Conservation (phyloP, 2,888 invertebrate species). For the Bellardia pandia region DNA sequence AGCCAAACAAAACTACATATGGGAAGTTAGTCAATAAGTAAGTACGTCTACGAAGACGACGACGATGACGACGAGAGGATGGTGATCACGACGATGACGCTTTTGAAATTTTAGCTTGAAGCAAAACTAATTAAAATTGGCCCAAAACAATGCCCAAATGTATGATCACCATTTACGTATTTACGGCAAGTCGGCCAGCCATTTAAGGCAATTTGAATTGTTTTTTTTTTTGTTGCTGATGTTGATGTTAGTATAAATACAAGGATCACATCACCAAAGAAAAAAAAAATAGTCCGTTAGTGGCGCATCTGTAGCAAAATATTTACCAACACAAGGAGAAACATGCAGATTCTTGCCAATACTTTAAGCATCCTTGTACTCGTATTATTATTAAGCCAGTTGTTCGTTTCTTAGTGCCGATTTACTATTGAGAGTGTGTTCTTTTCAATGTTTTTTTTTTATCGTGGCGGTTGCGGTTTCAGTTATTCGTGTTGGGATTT, state of each 20-base stretch:
- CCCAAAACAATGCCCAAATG: slow-evolving; percentile 79
- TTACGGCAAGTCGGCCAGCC: slow-evolving; percentile 19
- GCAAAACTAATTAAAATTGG: slow-evolving; percentile 83
- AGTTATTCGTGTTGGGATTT: slow-evolving; percentile 45
- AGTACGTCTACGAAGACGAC: slow-evolving; percentile 15
- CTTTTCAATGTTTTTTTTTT: slow-evolving; percentile 6
- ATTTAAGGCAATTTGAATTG: slow-evolving; percentile 58
- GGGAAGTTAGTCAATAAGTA: slow-evolving; percentile 33
- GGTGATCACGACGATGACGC: slow-evolving; percentile 61
- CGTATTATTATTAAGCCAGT: slow-evolving; percentile 56
- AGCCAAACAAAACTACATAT: slow-evolving; percentile 28
- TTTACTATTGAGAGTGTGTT: slow-evolving; percentile 42
- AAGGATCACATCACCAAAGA: slow-evolving; percentile 40
- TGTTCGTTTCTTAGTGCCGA: slow-evolving; percentile 44
- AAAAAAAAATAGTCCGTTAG: slow-evolving; percentile 55
- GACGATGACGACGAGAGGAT: slow-evolving; percentile 46
- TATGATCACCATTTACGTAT: slow-evolving; percentile 30
- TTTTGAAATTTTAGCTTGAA: slow-evolving; percentile 77
- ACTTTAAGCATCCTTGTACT: slow-evolving; percentile 29
- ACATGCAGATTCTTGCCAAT: slow-evolving; percentile 7
- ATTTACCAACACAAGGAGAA: neutral
- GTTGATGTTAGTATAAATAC: neutral
- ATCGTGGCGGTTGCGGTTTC: slow-evolving; percentile 49
- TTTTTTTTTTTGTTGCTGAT: neutral
- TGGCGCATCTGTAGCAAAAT: slow-evolving; percentile 67